Percentiles rank a stretch among this genome's conserved stretches.
Conservation (phyloP, 2,797 vertebrate genomes). For the Alcedo atthis region DNA sequence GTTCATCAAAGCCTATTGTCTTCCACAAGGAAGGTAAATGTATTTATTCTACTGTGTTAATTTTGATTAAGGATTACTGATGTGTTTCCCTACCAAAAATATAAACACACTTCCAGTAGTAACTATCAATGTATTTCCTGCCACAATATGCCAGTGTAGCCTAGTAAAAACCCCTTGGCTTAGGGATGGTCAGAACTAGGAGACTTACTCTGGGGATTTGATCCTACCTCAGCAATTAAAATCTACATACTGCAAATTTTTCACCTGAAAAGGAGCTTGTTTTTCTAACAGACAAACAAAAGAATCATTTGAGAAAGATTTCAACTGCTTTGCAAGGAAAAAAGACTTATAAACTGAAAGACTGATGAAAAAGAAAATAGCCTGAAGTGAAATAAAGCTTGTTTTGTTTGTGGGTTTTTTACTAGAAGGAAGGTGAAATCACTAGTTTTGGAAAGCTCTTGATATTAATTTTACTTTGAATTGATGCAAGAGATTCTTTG, state of each 20-base stretch:
- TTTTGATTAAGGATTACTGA: background rate
- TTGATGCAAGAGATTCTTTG: background rate
- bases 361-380: background rate
- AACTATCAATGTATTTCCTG: background rate
- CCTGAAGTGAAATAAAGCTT: background rate
- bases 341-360: background rate
- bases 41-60: background rate
- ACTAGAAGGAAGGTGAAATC: background rate
- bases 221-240: background rate
- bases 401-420: background rate
- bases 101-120: accelerated
- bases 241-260: background rate
- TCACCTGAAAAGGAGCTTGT: background rate
- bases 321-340: background rate
- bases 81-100: background rate
- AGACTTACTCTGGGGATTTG: background rate
- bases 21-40: constrained; percentile 49
- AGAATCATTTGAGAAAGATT: background rate
- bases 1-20: constrained; percentile 43
- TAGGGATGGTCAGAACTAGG: background rate
- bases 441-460: background rate
- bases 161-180: background rate
- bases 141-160: background rate
- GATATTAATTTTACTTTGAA: background rate
- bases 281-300: background rate